phyloP scores from a whole-genome alignment of 23 tunicate genomes.

The Corella eumyota region DNA sequence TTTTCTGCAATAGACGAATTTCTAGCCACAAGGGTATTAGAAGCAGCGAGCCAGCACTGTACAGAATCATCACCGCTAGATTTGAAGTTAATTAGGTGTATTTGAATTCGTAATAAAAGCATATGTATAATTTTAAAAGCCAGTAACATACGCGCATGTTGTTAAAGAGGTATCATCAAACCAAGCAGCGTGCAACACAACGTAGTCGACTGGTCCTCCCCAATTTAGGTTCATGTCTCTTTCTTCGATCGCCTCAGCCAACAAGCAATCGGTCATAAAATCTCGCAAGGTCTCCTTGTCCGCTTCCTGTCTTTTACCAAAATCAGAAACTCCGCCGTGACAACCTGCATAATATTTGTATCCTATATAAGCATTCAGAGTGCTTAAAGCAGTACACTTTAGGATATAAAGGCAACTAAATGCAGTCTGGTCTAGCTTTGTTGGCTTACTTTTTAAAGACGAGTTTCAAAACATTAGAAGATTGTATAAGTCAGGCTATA shows the following conservation, averaged over 20 bases:
- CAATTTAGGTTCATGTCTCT: no score
- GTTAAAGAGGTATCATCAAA: neutral
- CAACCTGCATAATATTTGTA: no score
- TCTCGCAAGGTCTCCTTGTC: neutral
- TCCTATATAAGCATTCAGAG: no score
- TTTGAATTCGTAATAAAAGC: no score
- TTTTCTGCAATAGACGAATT: neutral
- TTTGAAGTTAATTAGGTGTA: no score
- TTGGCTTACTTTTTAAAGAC: no score
- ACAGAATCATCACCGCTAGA: constrained; percentile 6
- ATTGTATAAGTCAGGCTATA: no score
- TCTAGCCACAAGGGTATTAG: constrained; percentile 3
- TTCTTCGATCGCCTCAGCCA: neutral
- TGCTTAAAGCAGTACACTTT: no score
- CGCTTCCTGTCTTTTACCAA: neutral
- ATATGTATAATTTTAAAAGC: neutral
- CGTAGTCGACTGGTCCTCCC: constrained; percentile 25
- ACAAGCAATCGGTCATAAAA: constrained; percentile 10
- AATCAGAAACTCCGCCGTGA: no score
- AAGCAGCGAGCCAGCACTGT: constrained; percentile 19
- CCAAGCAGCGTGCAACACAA: constrained; percentile 17
- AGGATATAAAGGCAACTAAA: no score
- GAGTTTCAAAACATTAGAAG: no score
- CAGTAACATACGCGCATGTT: constrained; percentile 12
- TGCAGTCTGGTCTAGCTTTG: no score